Evolutionary conservation across 2,888 invertebrate genomes (phyloP), one percentile per base, ranked within the genome.

Genomic region (Sarcophaga carnaria): DNA sequence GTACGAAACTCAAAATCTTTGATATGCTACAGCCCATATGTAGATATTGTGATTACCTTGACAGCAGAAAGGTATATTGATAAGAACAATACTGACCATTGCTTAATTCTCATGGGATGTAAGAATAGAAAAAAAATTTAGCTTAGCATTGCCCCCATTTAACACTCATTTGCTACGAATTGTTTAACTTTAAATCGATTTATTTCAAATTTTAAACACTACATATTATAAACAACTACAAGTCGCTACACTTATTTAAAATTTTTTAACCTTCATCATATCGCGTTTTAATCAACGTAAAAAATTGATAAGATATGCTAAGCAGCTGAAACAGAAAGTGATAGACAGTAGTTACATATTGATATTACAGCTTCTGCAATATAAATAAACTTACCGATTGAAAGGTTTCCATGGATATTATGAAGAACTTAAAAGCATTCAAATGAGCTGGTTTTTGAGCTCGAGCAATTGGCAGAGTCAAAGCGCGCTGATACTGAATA

Each of bases 331-430:
- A 88, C 37, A 10, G 37, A 22, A 79, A 17, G 20, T n/a, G 54
- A 1, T 47, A 60, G 10, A 54, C 6, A 45, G 27, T 12, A 67
- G 49, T n/a, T 11, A 64, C 5, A 5, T 12, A 11, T n/a, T 8
- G 59, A 69, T 1, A 0, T 6, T 37, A 1, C 25, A 27, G 4
- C 37, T 37, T 20, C 3, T 12, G 20, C 4, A 11, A 11, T 12
- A 11, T 12, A 8, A 37, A 10, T 3, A 49, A 27, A 60, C 66
- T 69, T 80, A 90, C 90, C 83, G 86, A 84, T 64, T 89, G 88
- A 70, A 90, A 90, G 27, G 88, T 86, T 76, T 89, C 88, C 90
- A 90, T 90, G 22, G 90, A 89, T 49, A 90, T 86, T 14, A 86
- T 37, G 25, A 90, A 90, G 60, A 90, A 90, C 59, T 89, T 22